These are phyloP conservation scores for Diplodus sargus DNA, from an alignment of 2,797 vertebrate species.

Conservation along the genomic window DNA sequence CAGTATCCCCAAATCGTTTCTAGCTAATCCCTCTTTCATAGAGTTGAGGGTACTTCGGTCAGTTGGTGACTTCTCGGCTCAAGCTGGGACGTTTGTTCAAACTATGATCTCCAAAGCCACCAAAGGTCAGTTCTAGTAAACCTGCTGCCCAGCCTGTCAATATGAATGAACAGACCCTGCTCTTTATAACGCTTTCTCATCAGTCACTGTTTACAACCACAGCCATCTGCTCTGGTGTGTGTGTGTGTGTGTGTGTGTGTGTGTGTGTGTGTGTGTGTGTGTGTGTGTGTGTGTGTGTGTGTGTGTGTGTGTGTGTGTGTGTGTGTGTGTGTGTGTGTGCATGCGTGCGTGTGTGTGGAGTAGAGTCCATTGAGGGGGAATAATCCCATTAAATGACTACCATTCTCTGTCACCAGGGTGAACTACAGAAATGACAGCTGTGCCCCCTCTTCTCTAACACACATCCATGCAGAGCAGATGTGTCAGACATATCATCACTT, in stretches of 20 bases:
- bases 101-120: slow-evolving; percentile 43
- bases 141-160: slow-evolving; percentile 62
- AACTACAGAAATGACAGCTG: slow-evolving; percentile 71
- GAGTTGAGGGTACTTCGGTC: slow-evolving; percentile 1
- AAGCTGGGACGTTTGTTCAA: slow-evolving; percentile 31
- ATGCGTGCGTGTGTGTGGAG: slow-evolving; percentile 38
- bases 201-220: slow-evolving; percentile 75
- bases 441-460: slow-evolving; percentile 3
- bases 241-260: slow-evolving; percentile 21
- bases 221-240: slow-evolving; percentile 74
- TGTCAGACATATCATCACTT: slow-evolving; percentile 16
- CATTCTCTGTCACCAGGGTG: slow-evolving; percentile 68
- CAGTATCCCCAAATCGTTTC: background rate
- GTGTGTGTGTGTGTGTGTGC: slow-evolving; percentile 39
- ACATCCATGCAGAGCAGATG: slow-evolving; percentile 36
- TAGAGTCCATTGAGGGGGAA: slow-evolving; percentile 76
- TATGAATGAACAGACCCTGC: slow-evolving; percentile 66
- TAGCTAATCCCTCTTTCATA: slow-evolving; percentile 2
- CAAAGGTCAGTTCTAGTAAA: slow-evolving; percentile 65
- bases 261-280: slow-evolving; percentile 24
- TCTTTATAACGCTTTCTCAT: slow-evolving; percentile 71
- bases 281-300: slow-evolving; percentile 21
- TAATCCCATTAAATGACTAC: slow-evolving; percentile 82
- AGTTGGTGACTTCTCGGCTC: slow-evolving; percentile 6
- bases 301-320: slow-evolving; percentile 23